Evolutionary conservation across 2,113 vertebrate genomes (phyloP), one percentile per base, ranked within the genome.

Genomic region (Puntigrus tetrazona): DNA sequence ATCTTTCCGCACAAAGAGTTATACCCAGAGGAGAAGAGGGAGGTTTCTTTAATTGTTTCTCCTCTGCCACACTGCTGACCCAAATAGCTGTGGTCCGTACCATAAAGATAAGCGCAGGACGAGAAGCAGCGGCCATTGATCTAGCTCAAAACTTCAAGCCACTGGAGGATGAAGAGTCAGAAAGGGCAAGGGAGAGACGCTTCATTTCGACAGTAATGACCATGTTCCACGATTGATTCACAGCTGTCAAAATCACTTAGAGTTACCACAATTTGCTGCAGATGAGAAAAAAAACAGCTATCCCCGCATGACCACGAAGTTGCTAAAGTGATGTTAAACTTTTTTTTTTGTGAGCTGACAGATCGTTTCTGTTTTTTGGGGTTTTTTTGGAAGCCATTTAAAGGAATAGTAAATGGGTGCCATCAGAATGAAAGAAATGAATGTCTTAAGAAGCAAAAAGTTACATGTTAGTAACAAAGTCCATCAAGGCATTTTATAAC

Each of bases 31-130:
- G 90, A 82, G 85, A 89, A 90, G 86, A 81, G 83, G 79, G 85
- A 90, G 67, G 85, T 85, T 89, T 81, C 87, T 91, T 89, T 94
- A 94, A 94, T 94, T 94, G 92, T 94, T 94, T 94, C 93, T 91
- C 81, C 89, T 89, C 83, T 88, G 89, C 91, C 87, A 92, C 85
- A 75, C 83, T 86, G 82, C 88, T 87, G 89, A 74, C 70, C 87
- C 87, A 87, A 87, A 89, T 91, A 90, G 85, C 86, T 87, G 86
- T 79, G 86, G 89, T 90, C 89, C 75, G 85, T 61, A 63, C 55
- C 14, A 25, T 38, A 52, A 75, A 83, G 80, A 61, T 87, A 84
- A 91, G 87, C 86, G 79, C 52, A 86, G 88, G 86, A 87, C 79
- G 31, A 20, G 77, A 61, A 73, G 38, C 22, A 29, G 61, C 11